A percentile compares a stretch with the other conserved stretches of the same genome.
phyloP scores from a whole-genome alignment of 1,140 invertebrate genomes.

The Hyphantria cunea region DNA sequence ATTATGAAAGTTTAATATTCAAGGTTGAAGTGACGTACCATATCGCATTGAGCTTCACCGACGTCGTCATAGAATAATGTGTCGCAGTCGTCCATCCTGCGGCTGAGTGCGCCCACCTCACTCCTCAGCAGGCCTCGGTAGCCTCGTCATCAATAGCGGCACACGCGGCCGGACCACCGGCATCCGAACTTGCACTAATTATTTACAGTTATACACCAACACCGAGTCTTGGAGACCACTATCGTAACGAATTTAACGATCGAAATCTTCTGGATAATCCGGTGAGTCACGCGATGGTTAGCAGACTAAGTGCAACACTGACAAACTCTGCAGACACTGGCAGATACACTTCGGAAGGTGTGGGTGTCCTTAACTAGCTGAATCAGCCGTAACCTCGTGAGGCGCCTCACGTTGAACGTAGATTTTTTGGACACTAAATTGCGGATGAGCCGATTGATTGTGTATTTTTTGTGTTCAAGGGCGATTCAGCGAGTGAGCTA shows the following conservation, averaged over 20 bases:
- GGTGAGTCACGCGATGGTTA: constrained; percentile 66
- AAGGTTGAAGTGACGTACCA: constrained; percentile 59
- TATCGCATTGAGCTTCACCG: constrained; percentile 75
- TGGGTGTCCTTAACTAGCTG: constrained; percentile 61
- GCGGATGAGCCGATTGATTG: constrained; percentile 43
- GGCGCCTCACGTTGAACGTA: constrained; percentile 37
- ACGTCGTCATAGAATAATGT: constrained; percentile 76
- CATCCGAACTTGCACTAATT: constrained; percentile 62
- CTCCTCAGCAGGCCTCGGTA: constrained; percentile 55
- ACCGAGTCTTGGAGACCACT: constrained; percentile 46
- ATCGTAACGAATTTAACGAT: constrained; percentile 47
- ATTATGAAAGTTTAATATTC: constrained; percentile 26
- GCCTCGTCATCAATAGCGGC: constrained; percentile 55
- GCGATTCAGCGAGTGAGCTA: constrained; percentile 54
- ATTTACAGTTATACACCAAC: constrained; percentile 42
- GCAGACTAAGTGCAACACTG: constrained; percentile 46
- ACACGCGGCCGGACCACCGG: constrained; percentile 55
- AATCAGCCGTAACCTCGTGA: constrained; percentile 45
- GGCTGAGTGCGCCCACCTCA: constrained; percentile 53
- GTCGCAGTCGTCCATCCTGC: constrained; percentile 74
- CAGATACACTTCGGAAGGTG: constrained; percentile 34
- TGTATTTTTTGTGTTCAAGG: constrained; percentile 60
- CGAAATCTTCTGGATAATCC: constrained; percentile 67
- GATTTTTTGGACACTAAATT: constrained; percentile 40
- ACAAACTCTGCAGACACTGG: constrained; percentile 33